A percentile compares a stretch with the other conserved stretches of the same genome.
phyloP scores from a whole-genome alignment of 2,113 vertebrate genomes.

The Chionomys nivalis region DNA sequence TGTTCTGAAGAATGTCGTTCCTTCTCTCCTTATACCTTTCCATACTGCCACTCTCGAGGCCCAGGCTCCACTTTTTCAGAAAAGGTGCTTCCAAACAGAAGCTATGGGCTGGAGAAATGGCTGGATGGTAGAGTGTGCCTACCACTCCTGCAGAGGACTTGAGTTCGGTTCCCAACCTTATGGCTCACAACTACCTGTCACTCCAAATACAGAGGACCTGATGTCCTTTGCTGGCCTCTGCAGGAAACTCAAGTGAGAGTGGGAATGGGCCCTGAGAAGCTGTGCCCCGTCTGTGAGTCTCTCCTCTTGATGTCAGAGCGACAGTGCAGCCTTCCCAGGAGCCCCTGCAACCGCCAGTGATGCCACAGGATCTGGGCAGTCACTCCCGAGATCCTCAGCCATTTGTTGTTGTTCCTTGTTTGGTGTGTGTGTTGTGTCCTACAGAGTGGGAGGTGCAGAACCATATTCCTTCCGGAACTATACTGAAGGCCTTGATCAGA shows the following conservation, averaged over 20 bases:
- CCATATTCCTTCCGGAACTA: slow-evolving; percentile 84
- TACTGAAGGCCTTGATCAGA: slow-evolving; percentile 79
- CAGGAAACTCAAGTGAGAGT: not conserved
- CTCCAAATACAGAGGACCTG: not conserved
- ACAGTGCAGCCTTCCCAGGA: not conserved
- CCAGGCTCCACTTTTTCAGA: slow-evolving; percentile 4
- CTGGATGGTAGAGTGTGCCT: not conserved
- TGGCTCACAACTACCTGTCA: not conserved
- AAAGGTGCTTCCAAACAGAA: not conserved
- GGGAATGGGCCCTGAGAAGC: not conserved
- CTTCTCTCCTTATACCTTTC: not conserved
- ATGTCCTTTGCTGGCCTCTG: not conserved
- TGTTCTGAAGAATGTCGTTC: not conserved
- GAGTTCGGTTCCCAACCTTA: not conserved
- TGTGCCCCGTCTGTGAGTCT: not conserved
- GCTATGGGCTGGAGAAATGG: not conserved
- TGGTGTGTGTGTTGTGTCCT: not conserved
- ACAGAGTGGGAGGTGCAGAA: slow-evolving; percentile 87
- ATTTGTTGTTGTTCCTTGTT: not conserved
- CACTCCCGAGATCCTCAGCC: not conserved
- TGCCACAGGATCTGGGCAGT: not conserved
- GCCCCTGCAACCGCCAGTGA: not conserved
- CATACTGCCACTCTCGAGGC: not conserved
- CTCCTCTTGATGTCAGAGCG: not conserved
- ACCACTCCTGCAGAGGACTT: not conserved